phyloP scores from a whole-genome alignment of 2,113 vertebrate genomes.

The Sigmodon hispidus region DNA sequence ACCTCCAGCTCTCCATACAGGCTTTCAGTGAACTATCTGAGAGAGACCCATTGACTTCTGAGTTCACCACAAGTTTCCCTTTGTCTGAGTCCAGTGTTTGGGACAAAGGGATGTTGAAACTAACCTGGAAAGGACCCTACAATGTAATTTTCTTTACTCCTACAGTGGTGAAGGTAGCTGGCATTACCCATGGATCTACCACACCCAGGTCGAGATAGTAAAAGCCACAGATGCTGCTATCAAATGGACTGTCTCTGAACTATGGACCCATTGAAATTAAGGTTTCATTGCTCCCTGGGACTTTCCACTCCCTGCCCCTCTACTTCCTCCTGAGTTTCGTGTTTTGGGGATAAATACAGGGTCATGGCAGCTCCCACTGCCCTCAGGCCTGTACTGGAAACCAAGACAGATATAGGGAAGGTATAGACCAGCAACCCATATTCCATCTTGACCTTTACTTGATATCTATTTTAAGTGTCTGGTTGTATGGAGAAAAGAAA shows the following conservation, averaged over 20 bases:
- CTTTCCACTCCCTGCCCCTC: neutral
- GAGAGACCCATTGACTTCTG: neutral
- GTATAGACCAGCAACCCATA: neutral
- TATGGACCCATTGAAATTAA: neutral
- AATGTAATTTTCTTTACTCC: neutral
- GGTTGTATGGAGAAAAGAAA: neutral
- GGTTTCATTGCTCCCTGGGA: neutral
- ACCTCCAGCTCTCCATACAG: neutral
- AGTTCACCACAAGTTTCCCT: neutral
- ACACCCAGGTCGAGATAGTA: neutral
- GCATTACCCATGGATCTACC: neutral
- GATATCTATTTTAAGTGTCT: neutral
- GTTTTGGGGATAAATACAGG: neutral
- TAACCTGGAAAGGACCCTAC: neutral
- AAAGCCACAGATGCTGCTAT: neutral
- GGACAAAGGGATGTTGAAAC: neutral
- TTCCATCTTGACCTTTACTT: neutral
- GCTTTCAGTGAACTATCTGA: neutral
- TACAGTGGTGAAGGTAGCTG: neutral
- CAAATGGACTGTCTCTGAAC: neutral
- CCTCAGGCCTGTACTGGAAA: neutral
- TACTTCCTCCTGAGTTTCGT: neutral
- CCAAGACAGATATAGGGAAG: neutral
- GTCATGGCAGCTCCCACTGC: neutral
- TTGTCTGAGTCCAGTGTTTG: neutral